These are phyloP conservation scores for Meiosimyza decipiens DNA, from an alignment of 2,888 invertebrate genomes.

Conservation along the genomic window DNA sequence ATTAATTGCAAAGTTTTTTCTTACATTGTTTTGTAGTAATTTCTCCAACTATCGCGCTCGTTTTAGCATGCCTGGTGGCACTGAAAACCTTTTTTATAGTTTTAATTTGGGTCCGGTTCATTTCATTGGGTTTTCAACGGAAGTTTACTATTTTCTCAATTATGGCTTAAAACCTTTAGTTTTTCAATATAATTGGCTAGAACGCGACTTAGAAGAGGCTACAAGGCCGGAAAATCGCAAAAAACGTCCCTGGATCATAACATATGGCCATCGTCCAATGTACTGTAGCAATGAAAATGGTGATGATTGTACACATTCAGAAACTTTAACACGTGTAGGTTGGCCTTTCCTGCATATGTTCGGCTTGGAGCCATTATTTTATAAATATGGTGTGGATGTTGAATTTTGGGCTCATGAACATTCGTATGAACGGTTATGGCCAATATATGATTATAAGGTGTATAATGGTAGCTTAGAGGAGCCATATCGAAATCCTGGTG, in stretches of 20 bases:
- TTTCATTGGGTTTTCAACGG: conserved; percentile 92
- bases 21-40: conserved; percentile 74
- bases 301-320: conserved; percentile 79
- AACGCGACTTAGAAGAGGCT: conserved; percentile 80
- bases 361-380: conserved; percentile 86
- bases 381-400: conserved; percentile 90
- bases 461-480: conserved; percentile 71
- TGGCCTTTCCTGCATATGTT: conserved; percentile 75
- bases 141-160: conserved; percentile 92
- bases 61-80: conserved; percentile 88
- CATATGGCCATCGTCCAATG: conserved; percentile 90
- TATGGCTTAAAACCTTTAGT: conserved; percentile 85
- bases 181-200: conserved; percentile 89
- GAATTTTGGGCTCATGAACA: conserved; percentile 98
- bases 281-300: conserved; percentile 88
- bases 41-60: conserved; percentile 94
- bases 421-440: conserved; percentile 95
- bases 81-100: conserved; percentile 83
- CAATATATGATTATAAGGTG: conserved; percentile 85
- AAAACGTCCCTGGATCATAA: conserved; percentile 82
- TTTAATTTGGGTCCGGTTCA: conserved; percentile 91
- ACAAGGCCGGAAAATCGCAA: conserved; percentile 79
- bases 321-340: conserved; percentile 76
- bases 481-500: conserved; percentile 74
- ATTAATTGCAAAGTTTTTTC: conserved; percentile 15